Evolutionary conservation across 2,797 vertebrate species (phyloP).

Genomic region (Sebastes cheni): DNA sequence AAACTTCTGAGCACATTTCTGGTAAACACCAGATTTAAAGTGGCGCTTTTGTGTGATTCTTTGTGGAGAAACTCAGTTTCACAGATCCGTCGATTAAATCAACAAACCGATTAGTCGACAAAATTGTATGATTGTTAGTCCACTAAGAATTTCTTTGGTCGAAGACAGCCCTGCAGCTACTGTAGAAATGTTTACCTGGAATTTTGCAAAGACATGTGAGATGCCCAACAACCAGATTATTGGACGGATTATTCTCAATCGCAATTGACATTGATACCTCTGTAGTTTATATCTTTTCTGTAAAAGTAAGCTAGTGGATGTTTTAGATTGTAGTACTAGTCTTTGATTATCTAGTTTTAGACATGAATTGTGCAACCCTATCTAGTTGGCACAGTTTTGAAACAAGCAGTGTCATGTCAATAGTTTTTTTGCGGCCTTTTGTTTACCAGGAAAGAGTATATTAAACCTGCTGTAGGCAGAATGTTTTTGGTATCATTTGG

Average conservation of each 20-base stretch:
- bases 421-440: neutral
- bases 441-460: neutral
- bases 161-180: neutral
- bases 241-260: neutral
- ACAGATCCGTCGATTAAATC: too few species aligned
- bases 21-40: too few species aligned
- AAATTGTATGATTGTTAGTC: too few species aligned
- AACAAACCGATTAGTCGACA: too few species aligned
- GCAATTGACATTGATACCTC: neutral
- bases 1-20: too few species aligned
- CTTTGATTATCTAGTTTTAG: neutral
- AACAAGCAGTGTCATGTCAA: neutral
- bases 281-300: neutral
- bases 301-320: neutral
- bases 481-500: too few species aligned
- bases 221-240: neutral
- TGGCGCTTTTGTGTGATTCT: too few species aligned
- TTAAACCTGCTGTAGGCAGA: too few species aligned
- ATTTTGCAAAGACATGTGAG: neutral
- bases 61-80: too few species aligned
- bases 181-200: neutral
- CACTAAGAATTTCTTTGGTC: too few species aligned
- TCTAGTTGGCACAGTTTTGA: neutral
- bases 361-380: neutral
- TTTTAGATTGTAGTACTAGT: neutral